Evolutionary conservation across 92 coral and sea anemone genomes (phyloP).

Genomic region (Diadumene lineata): DNA sequence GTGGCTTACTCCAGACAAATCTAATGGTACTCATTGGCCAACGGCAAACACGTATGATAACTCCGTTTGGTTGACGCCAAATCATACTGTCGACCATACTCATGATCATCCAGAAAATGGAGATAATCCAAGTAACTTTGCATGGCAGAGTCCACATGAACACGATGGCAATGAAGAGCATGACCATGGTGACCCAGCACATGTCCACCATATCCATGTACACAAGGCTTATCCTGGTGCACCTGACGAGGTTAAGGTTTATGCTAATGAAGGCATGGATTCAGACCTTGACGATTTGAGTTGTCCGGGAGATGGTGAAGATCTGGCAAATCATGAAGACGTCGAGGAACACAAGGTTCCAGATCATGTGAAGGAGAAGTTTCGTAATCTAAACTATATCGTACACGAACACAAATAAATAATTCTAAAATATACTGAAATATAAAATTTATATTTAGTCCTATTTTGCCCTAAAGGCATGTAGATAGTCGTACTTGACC

Average conservation of each 20-base stretch:
- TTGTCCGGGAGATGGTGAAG: constrained; percentile 41
- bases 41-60: no score
- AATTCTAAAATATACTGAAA: not conserved
- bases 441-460: not conserved
- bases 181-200: constrained; percentile 26
- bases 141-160: constrained; percentile 3
- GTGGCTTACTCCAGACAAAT: constrained; percentile 14
- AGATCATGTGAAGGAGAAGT: constrained; percentile 7
- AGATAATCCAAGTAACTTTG: not conserved
- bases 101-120: not conserved
- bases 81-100: not conserved
- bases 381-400: constrained; percentile 11
- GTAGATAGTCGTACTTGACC: no score
- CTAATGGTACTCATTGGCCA: no score
- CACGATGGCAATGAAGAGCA: not conserved
- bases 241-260: constrained; percentile 52
- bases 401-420: not conserved
- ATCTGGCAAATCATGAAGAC: constrained; percentile 22
- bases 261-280: constrained; percentile 50
- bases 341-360: constrained; percentile 10
- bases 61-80: constrained; percentile 1
- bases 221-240: constrained; percentile 31
- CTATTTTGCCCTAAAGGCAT: not conserved
- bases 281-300: constrained; percentile 60
- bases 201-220: constrained; percentile 32